Percentiles rank a stretch among this genome's conserved stretches.
These are phyloP conservation scores for Catajapyx aquilonaris DNA, from an alignment of 1,140 invertebrate species.

Conservation along the genomic window DNA sequence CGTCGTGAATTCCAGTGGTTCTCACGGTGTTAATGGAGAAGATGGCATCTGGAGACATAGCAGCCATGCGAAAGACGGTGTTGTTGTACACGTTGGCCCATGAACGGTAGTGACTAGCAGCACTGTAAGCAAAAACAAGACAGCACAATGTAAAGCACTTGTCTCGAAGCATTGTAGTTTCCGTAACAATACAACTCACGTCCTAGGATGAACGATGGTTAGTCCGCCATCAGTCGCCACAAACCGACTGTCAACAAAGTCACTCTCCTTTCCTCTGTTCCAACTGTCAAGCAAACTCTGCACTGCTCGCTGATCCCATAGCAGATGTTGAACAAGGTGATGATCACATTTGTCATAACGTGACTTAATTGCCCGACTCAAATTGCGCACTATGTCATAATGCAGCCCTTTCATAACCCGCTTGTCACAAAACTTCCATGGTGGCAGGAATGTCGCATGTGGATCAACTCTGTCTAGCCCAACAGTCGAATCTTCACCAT, in stretches of 20 bases:
- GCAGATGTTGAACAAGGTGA: not conserved
- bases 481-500: not conserved
- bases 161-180: no score
- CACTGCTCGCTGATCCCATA: not conserved
- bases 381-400: not conserved
- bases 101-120: not conserved
- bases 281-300: not conserved
- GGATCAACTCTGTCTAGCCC: not conserved
- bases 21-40: no score
- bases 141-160: no score
- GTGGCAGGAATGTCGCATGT: not conserved
- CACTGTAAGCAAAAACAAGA: no score
- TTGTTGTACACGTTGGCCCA: not conserved
- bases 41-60: no score
- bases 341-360: not conserved
- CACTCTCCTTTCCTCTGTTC: not conserved
- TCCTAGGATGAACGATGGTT: not conserved
- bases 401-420: not conserved
- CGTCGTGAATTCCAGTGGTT: no score
- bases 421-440: not conserved
- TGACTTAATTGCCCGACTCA: not conserved
- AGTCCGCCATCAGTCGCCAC: not conserved
- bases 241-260: not conserved
- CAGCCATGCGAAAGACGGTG: not conserved
- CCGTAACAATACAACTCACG: no score